A percentile compares a stretch with the other conserved stretches of the same genome.
These are phyloP conservation scores for Augochlora pura DNA, from an alignment of 1,140 invertebrate genomes.

Conservation along the genomic window DNA sequence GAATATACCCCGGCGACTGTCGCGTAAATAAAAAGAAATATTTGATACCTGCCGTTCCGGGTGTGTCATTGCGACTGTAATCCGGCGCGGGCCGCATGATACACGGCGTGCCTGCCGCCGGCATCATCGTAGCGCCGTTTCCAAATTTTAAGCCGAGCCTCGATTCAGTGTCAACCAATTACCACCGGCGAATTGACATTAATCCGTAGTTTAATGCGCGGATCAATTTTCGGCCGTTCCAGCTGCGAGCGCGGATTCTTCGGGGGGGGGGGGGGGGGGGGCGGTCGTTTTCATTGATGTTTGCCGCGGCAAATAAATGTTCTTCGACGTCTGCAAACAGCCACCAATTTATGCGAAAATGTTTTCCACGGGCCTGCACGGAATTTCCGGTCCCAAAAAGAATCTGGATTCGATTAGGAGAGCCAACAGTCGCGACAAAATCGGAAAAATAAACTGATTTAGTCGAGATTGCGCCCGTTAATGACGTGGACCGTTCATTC, in stretches of 20 bases:
- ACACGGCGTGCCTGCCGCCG: neutral
- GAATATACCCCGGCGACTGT: neutral
- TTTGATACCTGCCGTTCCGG: slow-evolving; percentile 7
- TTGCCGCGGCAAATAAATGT: slow-evolving; percentile 48
- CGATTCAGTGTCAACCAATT: slow-evolving; percentile 56
- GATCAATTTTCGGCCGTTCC: slow-evolving; percentile 54
- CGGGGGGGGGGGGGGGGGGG: too few species aligned
- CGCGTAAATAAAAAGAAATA: slow-evolving; percentile 40
- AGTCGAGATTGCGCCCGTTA: too few species aligned
- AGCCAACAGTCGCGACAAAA: neutral
- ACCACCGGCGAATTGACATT: slow-evolving; percentile 45
- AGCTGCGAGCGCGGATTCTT: slow-evolving; percentile 46
- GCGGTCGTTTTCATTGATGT: slow-evolving; percentile 42
- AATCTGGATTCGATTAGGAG: neutral
- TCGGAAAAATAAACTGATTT: neutral
- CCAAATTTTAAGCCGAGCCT: slow-evolving; percentile 50
- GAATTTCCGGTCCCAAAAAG: neutral
- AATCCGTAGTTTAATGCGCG: slow-evolving; percentile 55
- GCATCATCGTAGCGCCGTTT: slow-evolving; percentile 34
- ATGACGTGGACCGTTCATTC: too few species aligned
- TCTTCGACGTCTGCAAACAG: slow-evolving; percentile 36
- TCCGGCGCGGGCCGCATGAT: slow-evolving; percentile 3
- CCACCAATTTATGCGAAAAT: slow-evolving; percentile 9
- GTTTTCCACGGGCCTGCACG: neutral
- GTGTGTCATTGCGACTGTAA: slow-evolving; percentile 20